Percentiles rank a stretch among this genome's conserved stretches.
Evolutionary conservation across 2,888 invertebrate species (phyloP).

Genomic region (Thumatha senex): DNA sequence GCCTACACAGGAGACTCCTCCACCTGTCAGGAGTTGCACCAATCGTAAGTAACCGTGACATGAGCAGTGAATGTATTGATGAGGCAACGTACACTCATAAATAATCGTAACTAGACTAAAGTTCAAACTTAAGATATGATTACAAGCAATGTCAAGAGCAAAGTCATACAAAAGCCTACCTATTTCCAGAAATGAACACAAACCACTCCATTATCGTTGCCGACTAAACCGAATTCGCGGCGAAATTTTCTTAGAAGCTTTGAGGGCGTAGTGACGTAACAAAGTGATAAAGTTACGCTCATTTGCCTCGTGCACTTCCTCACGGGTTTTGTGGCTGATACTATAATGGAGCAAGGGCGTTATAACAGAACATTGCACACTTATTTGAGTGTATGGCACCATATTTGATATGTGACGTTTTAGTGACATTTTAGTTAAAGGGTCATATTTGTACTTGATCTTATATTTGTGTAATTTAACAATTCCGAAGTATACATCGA

Average conservation of each 20-base stretch:
- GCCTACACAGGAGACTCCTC: too few species aligned
- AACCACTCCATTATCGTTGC: neutral
- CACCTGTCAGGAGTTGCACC: too few species aligned
- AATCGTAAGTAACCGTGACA: too few species aligned
- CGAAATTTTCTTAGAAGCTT: neutral
- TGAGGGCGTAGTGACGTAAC: constrained; percentile 1
- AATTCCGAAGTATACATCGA: too few species aligned
- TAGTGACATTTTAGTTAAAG: neutral
- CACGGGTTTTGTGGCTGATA: constrained; percentile 1
- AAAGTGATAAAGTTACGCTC: constrained; percentile 12
- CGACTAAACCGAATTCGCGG: neutral
- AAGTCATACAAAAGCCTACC: too few species aligned
- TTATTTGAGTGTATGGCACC: neutral
- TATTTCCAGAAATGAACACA: too few species aligned
- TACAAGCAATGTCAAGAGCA: too few species aligned
- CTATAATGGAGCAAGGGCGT: constrained; percentile 14
- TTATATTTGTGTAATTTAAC: neutral
- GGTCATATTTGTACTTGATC: neutral
- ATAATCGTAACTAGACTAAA: too few species aligned
- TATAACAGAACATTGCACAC: constrained; percentile 4
- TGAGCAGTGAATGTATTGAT: too few species aligned
- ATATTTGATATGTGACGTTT: neutral
- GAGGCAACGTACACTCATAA: too few species aligned
- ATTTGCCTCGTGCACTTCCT: constrained; percentile 7
- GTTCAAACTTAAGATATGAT: too few species aligned